These are phyloP conservation scores for Australoheros facetus DNA, from an alignment of 2,797 vertebrate species.

Conservation along the genomic window DNA sequence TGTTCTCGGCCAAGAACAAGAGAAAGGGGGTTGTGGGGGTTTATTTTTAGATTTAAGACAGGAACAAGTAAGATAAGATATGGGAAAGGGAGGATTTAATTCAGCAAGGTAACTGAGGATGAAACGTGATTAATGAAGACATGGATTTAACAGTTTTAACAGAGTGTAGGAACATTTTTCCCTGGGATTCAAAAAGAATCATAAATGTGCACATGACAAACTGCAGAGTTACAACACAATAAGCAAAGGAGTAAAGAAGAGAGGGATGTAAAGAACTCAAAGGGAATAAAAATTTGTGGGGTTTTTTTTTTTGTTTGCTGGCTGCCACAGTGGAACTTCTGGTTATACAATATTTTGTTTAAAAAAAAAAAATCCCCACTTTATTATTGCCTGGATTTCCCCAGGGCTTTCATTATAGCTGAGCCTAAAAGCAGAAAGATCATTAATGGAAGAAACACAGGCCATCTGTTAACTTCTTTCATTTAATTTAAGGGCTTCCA, in stretches of 20 bases:
- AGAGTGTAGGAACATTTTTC: neutral
- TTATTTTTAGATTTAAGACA: slow-evolving; percentile 42
- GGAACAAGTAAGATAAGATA: slow-evolving; percentile 5
- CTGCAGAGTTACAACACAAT: neutral
- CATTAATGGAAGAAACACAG: slow-evolving; percentile 8
- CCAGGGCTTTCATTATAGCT: neutral
- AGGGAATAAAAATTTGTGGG: neutral
- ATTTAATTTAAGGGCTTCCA: slow-evolving; percentile 21
- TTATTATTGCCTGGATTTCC: neutral
- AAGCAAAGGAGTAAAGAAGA: neutral
- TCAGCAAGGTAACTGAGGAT: slow-evolving; percentile 13
- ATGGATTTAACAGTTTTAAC: slow-evolving; percentile 10
- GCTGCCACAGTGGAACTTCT: neutral
- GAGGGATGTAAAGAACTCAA: neutral
- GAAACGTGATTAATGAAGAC: slow-evolving; percentile 21
- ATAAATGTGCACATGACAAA: neutral
- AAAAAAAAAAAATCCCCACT: neutral
- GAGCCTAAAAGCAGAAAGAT: slow-evolving; percentile 1
- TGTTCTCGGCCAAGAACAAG: slow-evolving; percentile 1
- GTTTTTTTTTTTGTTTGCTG: neutral
- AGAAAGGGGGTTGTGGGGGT: neutral
- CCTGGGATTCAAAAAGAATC: neutral
- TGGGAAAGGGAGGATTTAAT: slow-evolving; percentile 4
- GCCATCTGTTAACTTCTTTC: slow-evolving; percentile 41
- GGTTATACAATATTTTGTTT: neutral